phyloP scores from a whole-genome alignment of 2,113 vertebrate genomes.

The Rhabdomys dilectus region DNA sequence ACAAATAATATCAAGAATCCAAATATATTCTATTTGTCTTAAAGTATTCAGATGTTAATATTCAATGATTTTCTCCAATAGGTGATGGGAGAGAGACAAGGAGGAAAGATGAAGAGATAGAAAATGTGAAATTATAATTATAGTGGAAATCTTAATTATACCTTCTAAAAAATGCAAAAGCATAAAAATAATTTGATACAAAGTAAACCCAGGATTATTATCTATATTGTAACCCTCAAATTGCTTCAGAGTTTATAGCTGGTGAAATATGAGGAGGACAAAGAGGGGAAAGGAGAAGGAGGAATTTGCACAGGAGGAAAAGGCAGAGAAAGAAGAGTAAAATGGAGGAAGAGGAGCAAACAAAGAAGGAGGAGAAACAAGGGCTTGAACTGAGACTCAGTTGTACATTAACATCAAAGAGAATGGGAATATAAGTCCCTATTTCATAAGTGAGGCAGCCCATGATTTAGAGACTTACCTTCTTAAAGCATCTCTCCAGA shows the following conservation, averaged over 20 bases:
- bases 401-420: too few relatives aligned
- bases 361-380: neutral
- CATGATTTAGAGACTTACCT: neutral
- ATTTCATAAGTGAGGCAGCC: neutral
- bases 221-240: neutral
- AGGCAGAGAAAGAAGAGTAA: neutral
- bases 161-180: neutral
- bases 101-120: neutral
- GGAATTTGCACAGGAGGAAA: too few relatives aligned
- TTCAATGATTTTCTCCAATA: neutral
- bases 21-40: neutral
- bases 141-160: too few relatives aligned
- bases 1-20: neutral
- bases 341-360: neutral
- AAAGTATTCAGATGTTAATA: neutral
- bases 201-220: neutral
- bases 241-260: neutral
- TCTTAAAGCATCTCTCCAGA: neutral
- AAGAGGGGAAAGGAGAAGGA: neutral
- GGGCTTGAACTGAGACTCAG: neutral
- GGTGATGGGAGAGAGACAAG: neutral
- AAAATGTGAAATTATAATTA: too few relatives aligned
- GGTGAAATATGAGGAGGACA: neutral
- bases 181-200: neutral
- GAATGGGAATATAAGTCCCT: neutral